Percentiles rank a stretch among this genome's conserved stretches.
These are phyloP conservation scores for Oncorhynchus gorbuscha DNA, from an alignment of 2,113 vertebrate genomes.

Conservation along the genomic window DNA sequence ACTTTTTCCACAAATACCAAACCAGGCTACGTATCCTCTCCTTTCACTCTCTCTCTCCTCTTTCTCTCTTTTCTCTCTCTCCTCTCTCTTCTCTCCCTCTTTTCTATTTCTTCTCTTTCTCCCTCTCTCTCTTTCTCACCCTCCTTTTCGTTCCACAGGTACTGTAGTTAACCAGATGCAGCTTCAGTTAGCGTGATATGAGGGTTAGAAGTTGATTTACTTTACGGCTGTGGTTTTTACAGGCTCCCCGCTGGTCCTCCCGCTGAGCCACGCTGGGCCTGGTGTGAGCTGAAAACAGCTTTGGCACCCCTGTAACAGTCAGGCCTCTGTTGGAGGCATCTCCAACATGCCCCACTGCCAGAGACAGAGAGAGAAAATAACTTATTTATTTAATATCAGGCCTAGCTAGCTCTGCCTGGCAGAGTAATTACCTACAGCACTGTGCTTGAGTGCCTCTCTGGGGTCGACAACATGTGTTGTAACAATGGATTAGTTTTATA, in stretches of 20 bases:
- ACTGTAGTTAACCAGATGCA: background rate
- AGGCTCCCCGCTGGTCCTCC: conserved; percentile 27
- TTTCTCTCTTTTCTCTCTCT: background rate
- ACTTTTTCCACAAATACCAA: conserved; percentile 43
- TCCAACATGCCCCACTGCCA: background rate
- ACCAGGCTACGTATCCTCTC: conserved; percentile 8
- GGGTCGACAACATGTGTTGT: conserved; percentile 37
- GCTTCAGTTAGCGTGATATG: background rate
- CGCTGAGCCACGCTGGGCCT: conserved; percentile 31
- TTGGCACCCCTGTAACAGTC: conserved; percentile 51
- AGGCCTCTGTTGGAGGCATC: conserved; percentile 21
- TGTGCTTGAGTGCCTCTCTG: conserved; percentile 30
- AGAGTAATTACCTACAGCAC: conserved; percentile 47
- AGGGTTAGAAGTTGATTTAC: conserved; percentile 35
- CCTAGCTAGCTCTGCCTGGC: conserved; percentile 27
- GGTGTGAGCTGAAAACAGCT: conserved; percentile 44
- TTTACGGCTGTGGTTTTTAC: conserved; percentile 44
- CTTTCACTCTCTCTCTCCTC: background rate
- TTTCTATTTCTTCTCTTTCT: too few species aligned
- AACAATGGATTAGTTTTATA: conserved; percentile 46
- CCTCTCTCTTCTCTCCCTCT: background rate
- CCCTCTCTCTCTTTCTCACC: background rate
- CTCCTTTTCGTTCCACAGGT: conserved; percentile 15
- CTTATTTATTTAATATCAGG: conserved; percentile 57
- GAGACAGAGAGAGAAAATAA: conserved; percentile 12